phyloP scores from a whole-genome alignment of 2,797 vertebrate genomes.

The Cyclopterus lumpus region DNA sequence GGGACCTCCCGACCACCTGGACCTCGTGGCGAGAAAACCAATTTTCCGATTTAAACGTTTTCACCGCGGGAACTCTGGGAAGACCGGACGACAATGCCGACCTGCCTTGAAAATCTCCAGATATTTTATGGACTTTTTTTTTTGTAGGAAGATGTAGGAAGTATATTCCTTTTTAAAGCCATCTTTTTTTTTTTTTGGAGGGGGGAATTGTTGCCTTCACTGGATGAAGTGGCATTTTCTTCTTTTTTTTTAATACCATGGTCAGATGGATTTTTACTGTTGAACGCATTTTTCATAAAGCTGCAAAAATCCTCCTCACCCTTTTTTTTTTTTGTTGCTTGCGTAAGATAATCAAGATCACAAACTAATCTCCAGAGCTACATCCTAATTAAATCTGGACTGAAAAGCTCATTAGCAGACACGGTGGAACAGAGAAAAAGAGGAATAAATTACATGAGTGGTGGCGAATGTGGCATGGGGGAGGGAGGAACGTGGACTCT shows the following conservation, averaged over 20 bases:
- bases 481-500: slow-evolving; percentile 51
- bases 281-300: slow-evolving; percentile 14
- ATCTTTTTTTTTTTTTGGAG: background rate
- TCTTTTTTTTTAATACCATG: background rate
- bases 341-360: slow-evolving; percentile 27
- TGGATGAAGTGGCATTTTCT: slow-evolving; percentile 18
- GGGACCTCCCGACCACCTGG: slow-evolving; percentile 15
- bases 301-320: slow-evolving; percentile 5
- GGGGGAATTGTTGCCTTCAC: slow-evolving; percentile 1
- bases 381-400: slow-evolving; percentile 42
- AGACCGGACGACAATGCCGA: slow-evolving; percentile 15
- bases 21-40: background rate
- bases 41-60: slow-evolving; percentile 11
- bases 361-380: slow-evolving; percentile 17
- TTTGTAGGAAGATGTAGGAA: background rate
- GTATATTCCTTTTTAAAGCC: background rate
- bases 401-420: slow-evolving; percentile 27
- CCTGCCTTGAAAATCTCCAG: slow-evolving; percentile 12
- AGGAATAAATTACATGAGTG: slow-evolving; percentile 34
- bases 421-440: slow-evolving; percentile 29
- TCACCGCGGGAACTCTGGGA: slow-evolving; percentile 11
- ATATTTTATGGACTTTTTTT: slow-evolving; percentile 23
- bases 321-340: no score
- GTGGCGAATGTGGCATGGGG: slow-evolving; percentile 28
- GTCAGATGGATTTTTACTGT: slow-evolving; percentile 33